Base-by-base conservation (phyloP, 2,888 invertebrate species). In the Chymomyza procnemis region DNA sequence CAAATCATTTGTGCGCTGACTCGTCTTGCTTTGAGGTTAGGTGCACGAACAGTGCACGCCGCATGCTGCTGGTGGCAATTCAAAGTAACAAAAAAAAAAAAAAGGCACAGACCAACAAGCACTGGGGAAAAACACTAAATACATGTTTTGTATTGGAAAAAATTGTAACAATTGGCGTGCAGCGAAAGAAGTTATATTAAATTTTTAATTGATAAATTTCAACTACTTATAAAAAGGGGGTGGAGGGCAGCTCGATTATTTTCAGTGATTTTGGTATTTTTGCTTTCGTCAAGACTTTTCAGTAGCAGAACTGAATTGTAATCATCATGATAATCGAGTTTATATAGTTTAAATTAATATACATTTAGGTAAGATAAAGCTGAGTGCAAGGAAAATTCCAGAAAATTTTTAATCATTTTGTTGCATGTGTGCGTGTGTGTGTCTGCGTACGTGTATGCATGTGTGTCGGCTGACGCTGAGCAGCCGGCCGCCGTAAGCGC, bases 271-370 rank as follows among this genome's bases (percentile, higher is more conserved):
- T 89, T 91, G 90, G 90, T 90, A 90, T 90, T 89, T 89, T 76
- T 80, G 71, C 63, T 90, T 50, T 91, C 91, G 78, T 88, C 90
- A 91, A 79, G 75, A 67, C 72, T 80, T 74, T 83, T 91, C 91
- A 90, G 91, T 89, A 91, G 91, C 91, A 91, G 91, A 91, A 91
- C 91, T 91, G 90, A 74, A 78, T 76, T 34, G 46, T 56, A 72
- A 75, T 90, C 89, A 89, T 90, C 90, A 90, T 88, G 59, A 54
- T 77, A 87, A 86, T 78, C 78, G 73, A 85, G 72, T 56, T 60
- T 21, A 19, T 54, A 50, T 21, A 18, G 54, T 8, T 19, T 19
- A 21, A 54, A 6, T 22, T 8, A 54, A 18, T 12, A 50, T 46
- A 60, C 46, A 61, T 57, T 26, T 48, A 26, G 18, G 14, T 14